These are phyloP conservation scores for Sepioteuthis lessoniana DNA, from an alignment of 2,888 invertebrate species.

Conservation along the genomic window DNA sequence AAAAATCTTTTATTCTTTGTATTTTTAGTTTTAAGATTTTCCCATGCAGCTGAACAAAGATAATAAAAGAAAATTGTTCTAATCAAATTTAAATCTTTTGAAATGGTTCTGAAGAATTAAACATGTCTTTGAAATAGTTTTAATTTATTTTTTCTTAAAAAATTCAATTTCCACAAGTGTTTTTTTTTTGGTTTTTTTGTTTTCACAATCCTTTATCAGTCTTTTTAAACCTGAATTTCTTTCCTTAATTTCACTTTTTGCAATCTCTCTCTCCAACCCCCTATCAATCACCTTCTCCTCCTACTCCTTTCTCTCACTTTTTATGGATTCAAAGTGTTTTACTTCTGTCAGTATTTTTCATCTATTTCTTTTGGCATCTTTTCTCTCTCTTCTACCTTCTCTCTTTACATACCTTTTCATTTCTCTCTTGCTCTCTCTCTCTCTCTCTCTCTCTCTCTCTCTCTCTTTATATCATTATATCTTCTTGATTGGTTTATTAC, in stretches of 20 bases:
- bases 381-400: no score
- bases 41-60: neutral
- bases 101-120: neutral
- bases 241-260: neutral
- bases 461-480: no score
- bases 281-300: neutral
- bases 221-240: neutral
- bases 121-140: neutral
- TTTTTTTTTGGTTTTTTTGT: no score
- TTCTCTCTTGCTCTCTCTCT: no score
- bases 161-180: neutral
- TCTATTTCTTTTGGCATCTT: no score
- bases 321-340: no score
- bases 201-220: neutral
- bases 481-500: no score
- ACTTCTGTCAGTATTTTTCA: no score
- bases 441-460: no score
- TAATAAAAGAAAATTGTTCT: neutral
- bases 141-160: slow-evolving; percentile 4
- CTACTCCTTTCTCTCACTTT: neutral
- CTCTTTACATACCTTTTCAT: no score
- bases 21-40: neutral
- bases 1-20: neutral
- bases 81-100: slow-evolving; percentile 33
- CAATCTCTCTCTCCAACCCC: neutral